Percentiles rank a stretch among this genome's conserved stretches.
Conservation (phyloP, 1,140 invertebrate species). For the Hycleus cichorii region DNA sequence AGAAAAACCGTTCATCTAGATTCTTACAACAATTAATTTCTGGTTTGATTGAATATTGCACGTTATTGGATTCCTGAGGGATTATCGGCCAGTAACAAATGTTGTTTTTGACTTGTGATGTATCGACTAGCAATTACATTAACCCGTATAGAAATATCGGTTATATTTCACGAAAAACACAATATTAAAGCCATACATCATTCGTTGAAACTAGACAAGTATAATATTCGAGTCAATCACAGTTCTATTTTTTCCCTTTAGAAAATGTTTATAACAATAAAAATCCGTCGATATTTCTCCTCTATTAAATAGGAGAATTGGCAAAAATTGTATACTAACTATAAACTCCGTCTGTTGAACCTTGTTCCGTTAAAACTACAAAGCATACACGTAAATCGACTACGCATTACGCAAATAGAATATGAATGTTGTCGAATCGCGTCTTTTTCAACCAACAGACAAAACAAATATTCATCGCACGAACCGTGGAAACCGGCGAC, state of each 20-base stretch:
- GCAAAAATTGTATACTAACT: too few relatives aligned
- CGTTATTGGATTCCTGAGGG: too few relatives aligned
- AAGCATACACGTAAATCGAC: slow-evolving; percentile 17
- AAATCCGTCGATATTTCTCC: too few relatives aligned
- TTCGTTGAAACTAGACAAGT: neutral
- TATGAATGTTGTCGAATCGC: slow-evolving; percentile 11
- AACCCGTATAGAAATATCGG: slow-evolving; percentile 17
- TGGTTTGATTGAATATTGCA: slow-evolving; percentile 7
- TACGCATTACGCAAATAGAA: slow-evolving; percentile 19
- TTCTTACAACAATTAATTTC: slow-evolving; percentile 2
- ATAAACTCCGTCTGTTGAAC: slow-evolving; percentile 4
- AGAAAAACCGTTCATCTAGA: neutral
- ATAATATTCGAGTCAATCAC: slow-evolving; percentile 12
- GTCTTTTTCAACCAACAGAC: slow-evolving; percentile 1
- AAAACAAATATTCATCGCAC: slow-evolving; percentile 12
- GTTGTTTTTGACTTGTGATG: slow-evolving; percentile 17
- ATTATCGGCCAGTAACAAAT: slow-evolving; percentile 3
- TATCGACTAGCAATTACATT: slow-evolving; percentile 16
- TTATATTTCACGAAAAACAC: slow-evolving; percentile 12
- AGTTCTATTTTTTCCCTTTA: too few relatives aligned
- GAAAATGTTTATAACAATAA: too few relatives aligned
- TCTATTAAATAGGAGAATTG: too few relatives aligned
- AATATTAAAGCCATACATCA: slow-evolving; percentile 12
- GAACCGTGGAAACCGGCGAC: neutral
- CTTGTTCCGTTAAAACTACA: slow-evolving; percentile 11